A percentile compares a stretch with the other conserved stretches of the same genome.
Evolutionary conservation across 2,113 vertebrate species (phyloP).

Genomic region (Xiphophorus hellerii): DNA sequence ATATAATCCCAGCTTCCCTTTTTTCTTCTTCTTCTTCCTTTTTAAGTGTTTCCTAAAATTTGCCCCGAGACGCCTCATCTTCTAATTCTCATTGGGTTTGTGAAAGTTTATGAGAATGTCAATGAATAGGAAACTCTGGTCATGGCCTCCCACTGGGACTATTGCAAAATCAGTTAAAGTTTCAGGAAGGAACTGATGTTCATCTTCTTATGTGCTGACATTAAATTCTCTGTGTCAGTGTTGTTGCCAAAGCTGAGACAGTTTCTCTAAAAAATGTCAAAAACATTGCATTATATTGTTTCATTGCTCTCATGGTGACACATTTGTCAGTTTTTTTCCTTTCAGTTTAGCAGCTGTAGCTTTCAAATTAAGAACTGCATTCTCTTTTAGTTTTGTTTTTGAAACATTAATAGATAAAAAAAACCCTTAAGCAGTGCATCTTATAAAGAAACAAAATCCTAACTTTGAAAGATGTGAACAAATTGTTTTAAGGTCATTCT

Average conservation of each 20-base stretch:
- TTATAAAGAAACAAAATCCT: not conserved
- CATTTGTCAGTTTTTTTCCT: not conserved
- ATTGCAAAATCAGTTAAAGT: slow-evolving; percentile 18
- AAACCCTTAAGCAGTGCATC: not conserved
- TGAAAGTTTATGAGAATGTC: not conserved
- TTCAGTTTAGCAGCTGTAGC: not conserved
- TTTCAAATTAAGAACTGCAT: not conserved
- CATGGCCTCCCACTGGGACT: not conserved
- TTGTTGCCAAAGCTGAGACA: not conserved
- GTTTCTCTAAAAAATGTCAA: not conserved
- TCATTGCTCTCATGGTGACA: slow-evolving; percentile 12
- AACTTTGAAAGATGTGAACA: not conserved
- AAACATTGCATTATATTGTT: slow-evolving; percentile 18
- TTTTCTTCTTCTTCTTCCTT: slow-evolving; percentile 7
- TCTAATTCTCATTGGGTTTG: not conserved
- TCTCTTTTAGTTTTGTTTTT: not conserved
- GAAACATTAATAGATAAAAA: not conserved
- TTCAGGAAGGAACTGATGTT: slow-evolving; percentile 48
- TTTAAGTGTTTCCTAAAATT: not conserved
- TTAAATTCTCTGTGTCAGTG: not conserved
- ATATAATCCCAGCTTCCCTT: not conserved
- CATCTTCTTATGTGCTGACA: slow-evolving; percentile 3
- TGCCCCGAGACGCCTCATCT: not conserved
- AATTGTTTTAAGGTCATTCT: not conserved
- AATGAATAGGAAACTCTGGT: not conserved